These are phyloP conservation scores for Misgurnus mizolepis DNA, from an alignment of 2,113 vertebrate species.

Conservation along the genomic window DNA sequence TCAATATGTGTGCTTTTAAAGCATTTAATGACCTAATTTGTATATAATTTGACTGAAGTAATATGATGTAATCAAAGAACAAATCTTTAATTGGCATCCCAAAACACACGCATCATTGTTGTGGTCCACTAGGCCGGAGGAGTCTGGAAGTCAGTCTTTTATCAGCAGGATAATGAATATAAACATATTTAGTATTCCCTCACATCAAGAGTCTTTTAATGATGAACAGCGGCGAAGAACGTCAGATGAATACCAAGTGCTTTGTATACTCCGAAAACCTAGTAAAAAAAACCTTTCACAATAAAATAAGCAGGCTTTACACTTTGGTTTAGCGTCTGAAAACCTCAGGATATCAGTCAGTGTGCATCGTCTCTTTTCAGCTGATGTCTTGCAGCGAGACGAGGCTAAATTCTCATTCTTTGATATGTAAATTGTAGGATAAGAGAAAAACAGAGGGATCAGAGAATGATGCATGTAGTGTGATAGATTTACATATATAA, in stretches of 20 bases:
- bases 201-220: conserved; percentile 40
- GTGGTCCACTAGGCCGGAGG: conserved; percentile 19
- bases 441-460: conserved; percentile 1
- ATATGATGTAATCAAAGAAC: conserved; percentile 46
- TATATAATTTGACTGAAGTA: conserved; percentile 38
- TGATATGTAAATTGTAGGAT: conserved; percentile 4
- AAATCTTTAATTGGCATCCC: conserved; percentile 39
- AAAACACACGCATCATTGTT: conserved; percentile 34
- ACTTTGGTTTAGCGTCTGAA: not conserved
- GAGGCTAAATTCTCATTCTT: conserved; percentile 2
- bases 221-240: conserved; percentile 42
- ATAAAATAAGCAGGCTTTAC: too few relatives aligned
- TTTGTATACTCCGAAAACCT: conserved; percentile 14
- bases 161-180: conserved; percentile 31
- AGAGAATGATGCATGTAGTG: not conserved
- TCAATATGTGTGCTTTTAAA: not conserved
- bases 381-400: conserved; percentile 4
- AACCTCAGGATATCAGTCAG: not conserved
- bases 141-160: conserved; percentile 30
- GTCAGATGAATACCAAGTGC: conserved; percentile 37
- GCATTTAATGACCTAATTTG: not conserved
- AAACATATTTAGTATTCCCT: conserved; percentile 46
- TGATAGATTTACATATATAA: conserved; percentile 8
- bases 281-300: not conserved
- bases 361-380: not conserved